Evolutionary conservation across 1,140 invertebrate species (phyloP).

Genomic region (Drosophila kohkoa): DNA sequence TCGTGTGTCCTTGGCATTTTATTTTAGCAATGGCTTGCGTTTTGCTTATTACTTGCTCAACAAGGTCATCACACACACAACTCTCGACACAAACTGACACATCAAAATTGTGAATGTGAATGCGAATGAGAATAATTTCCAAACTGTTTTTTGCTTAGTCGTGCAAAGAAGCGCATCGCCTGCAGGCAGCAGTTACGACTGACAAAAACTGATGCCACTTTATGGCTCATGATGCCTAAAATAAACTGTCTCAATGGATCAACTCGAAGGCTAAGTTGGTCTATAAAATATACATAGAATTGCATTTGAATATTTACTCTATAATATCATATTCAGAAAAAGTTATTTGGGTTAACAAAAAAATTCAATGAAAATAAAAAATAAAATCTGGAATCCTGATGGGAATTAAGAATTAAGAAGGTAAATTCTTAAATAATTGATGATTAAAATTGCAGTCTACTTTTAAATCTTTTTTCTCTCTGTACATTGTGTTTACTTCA

Average conservation of each 20-base stretch:
- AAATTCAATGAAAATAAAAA: too few species aligned
- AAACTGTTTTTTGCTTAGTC: conserved; percentile 51
- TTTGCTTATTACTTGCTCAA: conserved; percentile 59
- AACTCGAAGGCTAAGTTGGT: background rate
- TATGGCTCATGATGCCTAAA: conserved; percentile 40
- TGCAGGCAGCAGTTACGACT: conserved; percentile 24
- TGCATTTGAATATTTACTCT: background rate
- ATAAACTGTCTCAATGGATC: background rate
- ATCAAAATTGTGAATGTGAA: conserved; percentile 38
- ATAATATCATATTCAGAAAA: too few species aligned
- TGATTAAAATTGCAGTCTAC: too few species aligned
- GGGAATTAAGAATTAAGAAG: too few species aligned
- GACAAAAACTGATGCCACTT: conserved; percentile 47
- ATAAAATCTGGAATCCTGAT: too few species aligned
- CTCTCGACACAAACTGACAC: conserved; percentile 25
- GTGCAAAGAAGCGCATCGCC: conserved; percentile 29
- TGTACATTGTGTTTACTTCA: too few species aligned
- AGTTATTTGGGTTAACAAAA: too few species aligned
- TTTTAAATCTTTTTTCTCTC: too few species aligned
- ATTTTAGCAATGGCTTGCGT: conserved; percentile 57
- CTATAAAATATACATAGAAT: background rate
- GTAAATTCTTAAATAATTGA: too few species aligned
- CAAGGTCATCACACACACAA: conserved; percentile 38
- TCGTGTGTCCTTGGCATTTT: conserved; percentile 69
- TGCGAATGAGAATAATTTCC: conserved; percentile 58